A percentile compares a stretch with the other conserved stretches of the same genome.
Conservation (phyloP, 2,888 invertebrate genomes). For the Drosophila testacea region DNA sequence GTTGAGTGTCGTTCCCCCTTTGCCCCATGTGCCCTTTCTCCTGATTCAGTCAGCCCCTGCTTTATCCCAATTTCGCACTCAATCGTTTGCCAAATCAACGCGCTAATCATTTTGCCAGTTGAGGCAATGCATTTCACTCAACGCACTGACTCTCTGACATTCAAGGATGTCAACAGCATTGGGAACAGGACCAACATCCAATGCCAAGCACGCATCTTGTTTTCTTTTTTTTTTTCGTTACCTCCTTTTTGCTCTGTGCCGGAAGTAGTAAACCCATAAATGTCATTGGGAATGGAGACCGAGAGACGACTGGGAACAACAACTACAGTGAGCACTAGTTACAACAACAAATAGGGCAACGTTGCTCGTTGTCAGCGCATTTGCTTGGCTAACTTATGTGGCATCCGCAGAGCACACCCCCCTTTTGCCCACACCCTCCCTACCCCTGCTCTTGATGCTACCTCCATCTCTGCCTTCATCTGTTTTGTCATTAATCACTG, state of each 20-base stretch:
- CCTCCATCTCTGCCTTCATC: constrained; percentile 18
- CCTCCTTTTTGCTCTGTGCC: constrained; percentile 27
- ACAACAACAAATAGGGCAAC: constrained; percentile 29
- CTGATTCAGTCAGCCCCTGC: constrained; percentile 8
- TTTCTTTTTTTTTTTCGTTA: constrained; percentile 4
- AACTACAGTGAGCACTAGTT: constrained; percentile 35
- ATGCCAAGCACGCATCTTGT: constrained; percentile 11
- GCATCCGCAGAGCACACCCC: constrained; percentile 44
- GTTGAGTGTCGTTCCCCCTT: constrained; percentile 28
- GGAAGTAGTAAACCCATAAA: constrained; percentile 76
- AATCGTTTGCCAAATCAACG: constrained; percentile 74
- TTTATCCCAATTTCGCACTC: constrained; percentile 35
- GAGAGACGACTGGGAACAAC: constrained; percentile 58
- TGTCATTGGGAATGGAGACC: constrained; percentile 42
- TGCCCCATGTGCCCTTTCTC: background rate
- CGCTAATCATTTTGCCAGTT: constrained; percentile 71
- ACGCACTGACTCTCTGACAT: constrained; percentile 64
- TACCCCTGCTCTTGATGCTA: background rate
- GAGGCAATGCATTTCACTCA: constrained; percentile 47
- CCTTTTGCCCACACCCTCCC: background rate
- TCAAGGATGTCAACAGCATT: constrained; percentile 56
- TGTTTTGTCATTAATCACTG: constrained; percentile 83
- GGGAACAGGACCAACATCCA: constrained; percentile 1
- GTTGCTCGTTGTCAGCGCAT: constrained; percentile 48
- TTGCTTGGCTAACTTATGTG: constrained; percentile 70